A percentile compares a stretch with the other conserved stretches of the same genome.
Conservation (phyloP, 2,113 vertebrate species). For the Chaenocephalus aceratus region DNA sequence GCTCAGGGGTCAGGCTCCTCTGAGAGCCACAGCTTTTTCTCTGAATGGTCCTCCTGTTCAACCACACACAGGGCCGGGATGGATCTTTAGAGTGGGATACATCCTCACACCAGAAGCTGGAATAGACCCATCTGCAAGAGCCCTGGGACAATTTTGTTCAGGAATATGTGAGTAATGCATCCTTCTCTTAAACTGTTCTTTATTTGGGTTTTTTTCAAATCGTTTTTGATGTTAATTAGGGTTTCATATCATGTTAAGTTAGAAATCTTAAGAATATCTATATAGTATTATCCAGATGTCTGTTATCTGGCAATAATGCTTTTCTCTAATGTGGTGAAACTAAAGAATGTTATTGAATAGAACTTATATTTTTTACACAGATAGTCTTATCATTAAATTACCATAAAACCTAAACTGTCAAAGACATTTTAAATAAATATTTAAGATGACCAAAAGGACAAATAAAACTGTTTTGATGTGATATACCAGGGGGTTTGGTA, state of each 20-base stretch:
- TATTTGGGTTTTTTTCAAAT: background rate
- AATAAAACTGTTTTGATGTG: background rate
- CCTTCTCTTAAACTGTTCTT: background rate
- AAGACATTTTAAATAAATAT: background rate
- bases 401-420: background rate
- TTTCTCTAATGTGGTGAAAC: background rate
- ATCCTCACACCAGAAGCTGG: conserved; percentile 64
- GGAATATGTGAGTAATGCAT: conserved; percentile 79
- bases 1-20: conserved; percentile 71
- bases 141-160: conserved; percentile 40
- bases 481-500: background rate
- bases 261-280: background rate
- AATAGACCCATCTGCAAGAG: conserved; percentile 62
- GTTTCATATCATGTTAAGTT: background rate
- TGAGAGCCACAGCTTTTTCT: conserved; percentile 52
- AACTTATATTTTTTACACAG: too few relatives aligned
- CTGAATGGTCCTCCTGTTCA: conserved; percentile 76
- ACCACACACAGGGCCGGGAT: conserved; percentile 68
- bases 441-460: background rate
- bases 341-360: background rate
- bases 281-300: background rate
- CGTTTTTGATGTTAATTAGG: background rate
- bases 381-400: background rate
- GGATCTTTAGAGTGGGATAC: conserved; percentile 77
- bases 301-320: background rate